Evolutionary conservation across 1,140 invertebrate genomes (phyloP), one percentile per base, ranked within the genome.

Genomic region (Pseudomyrmex cubaensis): DNA sequence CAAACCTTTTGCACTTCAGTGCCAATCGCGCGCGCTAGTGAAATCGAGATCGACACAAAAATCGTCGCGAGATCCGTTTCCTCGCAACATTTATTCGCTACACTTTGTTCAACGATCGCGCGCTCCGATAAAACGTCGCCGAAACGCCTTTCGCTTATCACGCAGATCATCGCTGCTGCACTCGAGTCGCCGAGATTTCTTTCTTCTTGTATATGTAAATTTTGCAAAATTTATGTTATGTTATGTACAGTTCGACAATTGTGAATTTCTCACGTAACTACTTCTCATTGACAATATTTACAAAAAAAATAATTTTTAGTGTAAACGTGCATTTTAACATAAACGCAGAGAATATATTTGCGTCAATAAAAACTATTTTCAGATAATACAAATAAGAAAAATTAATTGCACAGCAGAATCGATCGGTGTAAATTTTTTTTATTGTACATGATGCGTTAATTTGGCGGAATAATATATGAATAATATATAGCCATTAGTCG

Each of bases 151-250:
- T 15, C 22, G n/a, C n/a, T 17, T 15, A 10, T 35, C 13, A 2
- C 35, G 17, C 56, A 77, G 56, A 77, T 77, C 75, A 56, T 44
- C 3, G 63, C 4, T 35, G 25, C 22, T 56, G 54, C 52, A 77
- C 56, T 67, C 66, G 46, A 46, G 25, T 20, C 57, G 20, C 44
- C 63, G 48, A 22, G 10, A 56, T 76, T 44, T 35, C 7, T 35
- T 35, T 35, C 35, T 35, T 35, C 25, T 25, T 25, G 25, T 35
- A 7, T 35, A 7, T 35, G 5, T 35, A 35, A 35, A 35, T 35
- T 35, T 35, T 35, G 4, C 0, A 35, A 35, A 35, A 35, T 35
- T 35, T 35, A 35, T n/a, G n/a, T n/a, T n/a, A n/a, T n/a, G n/a
- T n/a, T n/a, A n/a, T 35, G 0, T 35, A 35, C 2, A 35, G 0